phyloP scores from a whole-genome alignment of 2,113 vertebrate genomes.

The Petaurus breviceps region DNA sequence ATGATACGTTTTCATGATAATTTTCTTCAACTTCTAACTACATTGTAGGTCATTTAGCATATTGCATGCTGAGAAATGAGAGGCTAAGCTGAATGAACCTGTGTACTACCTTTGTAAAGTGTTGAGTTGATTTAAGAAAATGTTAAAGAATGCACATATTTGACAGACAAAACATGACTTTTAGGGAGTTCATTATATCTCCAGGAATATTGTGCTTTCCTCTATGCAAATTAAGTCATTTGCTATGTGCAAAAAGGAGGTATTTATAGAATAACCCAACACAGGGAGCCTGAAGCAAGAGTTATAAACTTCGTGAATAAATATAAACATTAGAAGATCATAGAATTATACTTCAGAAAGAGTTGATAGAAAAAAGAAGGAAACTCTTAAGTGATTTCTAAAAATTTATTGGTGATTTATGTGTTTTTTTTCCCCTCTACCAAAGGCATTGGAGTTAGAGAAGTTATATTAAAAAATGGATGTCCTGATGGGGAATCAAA shows the following conservation, averaged over 20 bases:
- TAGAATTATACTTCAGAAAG: conserved; percentile 39
- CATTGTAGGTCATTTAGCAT: not conserved
- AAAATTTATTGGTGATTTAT: conserved; percentile 37
- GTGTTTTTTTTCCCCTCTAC: conserved; percentile 28
- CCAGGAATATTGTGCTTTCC: conserved; percentile 14
- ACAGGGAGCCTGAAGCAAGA: not conserved
- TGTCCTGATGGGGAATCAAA: conserved; percentile 81
- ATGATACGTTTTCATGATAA: not conserved
- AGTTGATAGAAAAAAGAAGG: conserved; percentile 49
- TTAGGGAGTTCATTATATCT: conserved; percentile 33
- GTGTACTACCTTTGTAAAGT: not conserved
- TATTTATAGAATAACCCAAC: conserved; percentile 48
- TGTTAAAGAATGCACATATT: conserved; percentile 14
- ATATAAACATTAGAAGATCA: conserved; percentile 55
- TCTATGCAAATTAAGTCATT: conserved; percentile 47
- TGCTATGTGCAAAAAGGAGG: conserved; percentile 23
- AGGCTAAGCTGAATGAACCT: not conserved
- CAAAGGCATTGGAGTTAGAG: conserved; percentile 76
- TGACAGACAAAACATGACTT: conserved; percentile 29
- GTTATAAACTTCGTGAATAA: not conserved
- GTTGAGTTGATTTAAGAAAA: conserved; percentile 12
- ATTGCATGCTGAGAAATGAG: not conserved
- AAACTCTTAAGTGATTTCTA: conserved; percentile 8
- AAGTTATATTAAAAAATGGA: conserved; percentile 81
- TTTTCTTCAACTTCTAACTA: conserved; percentile 5